Percentiles rank a stretch among this genome's conserved stretches.
These are phyloP conservation scores for Micrastur ruficollis DNA, from an alignment of 2,797 vertebrate genomes.

Conservation along the genomic window DNA sequence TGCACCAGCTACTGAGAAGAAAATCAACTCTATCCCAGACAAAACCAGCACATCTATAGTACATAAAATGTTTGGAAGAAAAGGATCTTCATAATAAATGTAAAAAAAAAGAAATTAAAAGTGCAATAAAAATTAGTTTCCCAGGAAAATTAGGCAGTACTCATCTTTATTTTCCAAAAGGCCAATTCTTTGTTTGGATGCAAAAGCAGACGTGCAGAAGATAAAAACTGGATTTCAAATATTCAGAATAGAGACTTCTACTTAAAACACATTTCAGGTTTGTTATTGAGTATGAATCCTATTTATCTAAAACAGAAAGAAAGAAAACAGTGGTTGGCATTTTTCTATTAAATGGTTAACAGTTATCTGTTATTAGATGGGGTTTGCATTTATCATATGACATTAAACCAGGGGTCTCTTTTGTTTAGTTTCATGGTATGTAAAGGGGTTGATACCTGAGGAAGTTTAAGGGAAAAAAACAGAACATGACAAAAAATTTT, in stretches of 20 bases:
- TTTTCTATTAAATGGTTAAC: background rate
- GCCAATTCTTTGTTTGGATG: background rate
- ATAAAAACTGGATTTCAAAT: background rate
- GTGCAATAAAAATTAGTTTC: background rate
- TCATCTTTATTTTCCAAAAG: background rate
- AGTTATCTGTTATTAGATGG: background rate
- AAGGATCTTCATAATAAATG: background rate
- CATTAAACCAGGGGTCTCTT: background rate
- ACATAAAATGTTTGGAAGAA: background rate
- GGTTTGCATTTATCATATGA: background rate
- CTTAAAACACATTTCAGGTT: background rate
- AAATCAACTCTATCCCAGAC: too few relatives aligned
- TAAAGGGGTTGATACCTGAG: background rate
- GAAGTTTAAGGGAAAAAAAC: background rate
- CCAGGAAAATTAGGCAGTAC: background rate
- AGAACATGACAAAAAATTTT: background rate
- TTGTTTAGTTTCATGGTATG: background rate
- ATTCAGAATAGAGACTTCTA: background rate
- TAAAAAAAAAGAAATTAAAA: background rate
- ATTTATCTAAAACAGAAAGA: background rate
- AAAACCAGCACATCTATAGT: too few relatives aligned
- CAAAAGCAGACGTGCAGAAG: background rate
- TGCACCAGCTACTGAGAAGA: too few relatives aligned
- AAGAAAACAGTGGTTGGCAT: background rate
- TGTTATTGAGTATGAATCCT: background rate